Conservation (phyloP, 2,113 vertebrate species). For the Benitochromis conjunctus region DNA sequence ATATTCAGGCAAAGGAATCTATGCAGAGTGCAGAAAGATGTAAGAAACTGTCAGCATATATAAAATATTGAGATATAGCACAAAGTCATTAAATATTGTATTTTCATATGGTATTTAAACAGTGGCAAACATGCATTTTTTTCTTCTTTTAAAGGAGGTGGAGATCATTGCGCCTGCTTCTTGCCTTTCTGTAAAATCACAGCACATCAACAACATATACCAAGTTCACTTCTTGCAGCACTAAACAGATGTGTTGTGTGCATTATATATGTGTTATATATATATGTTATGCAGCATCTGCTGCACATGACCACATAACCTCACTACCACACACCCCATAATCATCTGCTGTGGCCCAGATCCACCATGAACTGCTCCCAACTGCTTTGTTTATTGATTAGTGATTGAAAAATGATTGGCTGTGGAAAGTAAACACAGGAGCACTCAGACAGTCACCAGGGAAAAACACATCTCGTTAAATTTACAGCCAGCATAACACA, state of each 20-base stretch:
- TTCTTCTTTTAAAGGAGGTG: background rate
- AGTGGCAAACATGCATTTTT: background rate
- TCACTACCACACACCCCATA: background rate
- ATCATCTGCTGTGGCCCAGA: background rate
- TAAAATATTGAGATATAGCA: background rate
- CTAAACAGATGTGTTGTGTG: background rate
- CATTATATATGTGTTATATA: background rate
- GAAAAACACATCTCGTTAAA: constrained; percentile 36
- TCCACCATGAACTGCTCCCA: background rate
- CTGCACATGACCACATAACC: background rate
- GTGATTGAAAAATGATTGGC: constrained; percentile 30
- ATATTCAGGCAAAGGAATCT: background rate
- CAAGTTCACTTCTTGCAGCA: background rate
- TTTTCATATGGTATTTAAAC: background rate
- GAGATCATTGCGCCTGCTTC: background rate
- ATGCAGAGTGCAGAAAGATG: background rate
- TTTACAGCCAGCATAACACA: background rate
- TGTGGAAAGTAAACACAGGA: constrained; percentile 38
- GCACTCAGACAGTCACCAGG: constrained; percentile 30
- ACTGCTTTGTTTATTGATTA: constrained; percentile 39
- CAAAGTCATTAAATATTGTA: background rate
- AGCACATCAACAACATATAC: background rate
- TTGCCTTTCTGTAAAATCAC: background rate
- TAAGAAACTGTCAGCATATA: background rate
- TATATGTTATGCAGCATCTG: background rate